phyloP scores from a whole-genome alignment of 1,140 invertebrate species.

The Atta colombica region DNA sequence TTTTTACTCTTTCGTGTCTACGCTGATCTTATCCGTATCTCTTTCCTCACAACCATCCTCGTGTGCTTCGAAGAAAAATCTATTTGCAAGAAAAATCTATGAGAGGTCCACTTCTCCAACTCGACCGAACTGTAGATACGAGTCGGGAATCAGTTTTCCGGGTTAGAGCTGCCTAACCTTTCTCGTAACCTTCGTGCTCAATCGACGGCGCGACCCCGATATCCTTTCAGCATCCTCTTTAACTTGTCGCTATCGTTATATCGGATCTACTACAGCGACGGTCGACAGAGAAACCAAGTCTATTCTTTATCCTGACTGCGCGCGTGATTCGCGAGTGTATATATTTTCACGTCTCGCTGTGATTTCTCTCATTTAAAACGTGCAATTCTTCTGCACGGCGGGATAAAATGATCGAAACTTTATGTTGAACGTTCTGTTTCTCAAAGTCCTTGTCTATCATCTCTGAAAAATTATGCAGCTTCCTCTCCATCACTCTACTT shows the following conservation, averaged over 20 bases:
- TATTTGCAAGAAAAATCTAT: constrained; percentile 69
- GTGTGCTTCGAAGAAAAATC: constrained; percentile 24
- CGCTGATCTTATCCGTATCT: constrained; percentile 58
- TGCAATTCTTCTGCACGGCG: background rate
- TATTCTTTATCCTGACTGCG: constrained; percentile 61
- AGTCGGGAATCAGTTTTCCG: constrained; percentile 64
- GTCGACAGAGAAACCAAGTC: constrained; percentile 35
- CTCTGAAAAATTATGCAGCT: constrained; percentile 23
- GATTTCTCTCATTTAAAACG: constrained; percentile 32
- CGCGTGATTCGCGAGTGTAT: constrained; percentile 13
- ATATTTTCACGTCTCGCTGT: constrained; percentile 29
- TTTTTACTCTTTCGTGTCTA: constrained; percentile 11
- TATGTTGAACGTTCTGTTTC: constrained; percentile 12
- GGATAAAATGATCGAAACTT: constrained; percentile 17
- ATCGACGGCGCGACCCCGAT: constrained; percentile 67
- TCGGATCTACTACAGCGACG: constrained; percentile 38
- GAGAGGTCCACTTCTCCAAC: constrained; percentile 59
- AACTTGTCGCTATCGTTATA: constrained; percentile 67
- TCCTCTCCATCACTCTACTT: background rate
- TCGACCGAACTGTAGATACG: constrained; percentile 44
- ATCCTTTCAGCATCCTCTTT: constrained; percentile 68
- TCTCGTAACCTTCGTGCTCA: constrained; percentile 56
- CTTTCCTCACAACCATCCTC: constrained; percentile 40
- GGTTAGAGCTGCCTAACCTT: constrained; percentile 33
- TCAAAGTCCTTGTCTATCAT: constrained; percentile 1